Evolutionary conservation across 2,888 invertebrate species (phyloP), one percentile per base, ranked within the genome.

Genomic region (Eupithecia insigniata): DNA sequence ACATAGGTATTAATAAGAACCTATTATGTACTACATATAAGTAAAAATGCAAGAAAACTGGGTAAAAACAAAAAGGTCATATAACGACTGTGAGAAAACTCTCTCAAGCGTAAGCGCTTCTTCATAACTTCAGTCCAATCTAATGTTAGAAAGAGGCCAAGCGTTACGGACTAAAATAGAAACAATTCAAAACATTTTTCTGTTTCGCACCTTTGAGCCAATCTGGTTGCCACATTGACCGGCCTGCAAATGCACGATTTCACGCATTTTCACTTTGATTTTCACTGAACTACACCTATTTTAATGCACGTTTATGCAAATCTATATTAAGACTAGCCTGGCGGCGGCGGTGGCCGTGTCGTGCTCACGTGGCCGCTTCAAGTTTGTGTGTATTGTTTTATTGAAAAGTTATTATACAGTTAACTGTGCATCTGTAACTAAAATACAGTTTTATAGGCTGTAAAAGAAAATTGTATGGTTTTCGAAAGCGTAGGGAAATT

Each of bases 151-250:
- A 51, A 36, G 60, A 68, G 65, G 58, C 74, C 58, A 71, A 72
- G 71, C 77, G 70, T 65, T 73, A 70, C 67, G 69, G 22, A 70
- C 69, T 1, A 69, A 73, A 72, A 69, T 71, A 75, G 70, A 28
- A 67, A 69, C 16, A 60, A 8, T 64, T 34, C 18, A 28, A 55
- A 61, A 61, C 69, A 26, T 55, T 26, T 14, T 14, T 51, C 61
- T 43, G 71, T 70, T 70, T 74, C 76, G 72, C 77, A 98, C 98
- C 97, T 98, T 98, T 76, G 98, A 97, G 81, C 98, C 98, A 86
- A 98, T 98, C 93, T 98, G 98, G 90, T 98, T 98, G 78, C 98
- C 98, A 89, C 98, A 98, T 91, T 98, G 98, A 74, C 98, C 98
- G 75, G 97, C 98, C 90, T 98, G 98, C 78, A 98, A 95, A 92